Percentiles rank a stretch among this genome's conserved stretches.
phyloP scores from a whole-genome alignment of 2,797 vertebrate species.

The Sebastes iracundus region DNA sequence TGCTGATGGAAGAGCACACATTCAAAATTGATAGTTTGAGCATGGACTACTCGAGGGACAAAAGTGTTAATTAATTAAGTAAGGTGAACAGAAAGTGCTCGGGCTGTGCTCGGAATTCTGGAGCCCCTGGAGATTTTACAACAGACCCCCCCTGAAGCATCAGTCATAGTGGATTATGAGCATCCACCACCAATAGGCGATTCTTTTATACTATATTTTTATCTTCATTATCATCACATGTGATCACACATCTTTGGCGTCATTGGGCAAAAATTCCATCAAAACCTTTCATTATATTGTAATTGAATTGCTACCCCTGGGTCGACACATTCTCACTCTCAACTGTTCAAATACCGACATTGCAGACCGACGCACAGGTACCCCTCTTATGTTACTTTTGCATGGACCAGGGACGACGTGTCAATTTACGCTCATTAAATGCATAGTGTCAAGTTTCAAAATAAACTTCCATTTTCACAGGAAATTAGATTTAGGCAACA shows the following conservation, averaged over 20 bases:
- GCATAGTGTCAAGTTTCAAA: too few species aligned
- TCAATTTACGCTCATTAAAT: too few species aligned
- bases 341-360: too few species aligned
- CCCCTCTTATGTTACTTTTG: too few species aligned
- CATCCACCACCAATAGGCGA: background rate
- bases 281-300: background rate
- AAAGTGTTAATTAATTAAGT: slow-evolving; percentile 71
- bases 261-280: background rate
- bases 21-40: slow-evolving; percentile 63
- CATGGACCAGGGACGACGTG: too few species aligned
- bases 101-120: slow-evolving; percentile 20
- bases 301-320: too few species aligned
- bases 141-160: slow-evolving; percentile 4
- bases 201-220: background rate
- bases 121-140: slow-evolving; percentile 12
- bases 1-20: slow-evolving; percentile 55
- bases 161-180: slow-evolving; percentile 25
- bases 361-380: too few species aligned
- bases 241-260: background rate
- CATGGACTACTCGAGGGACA: slow-evolving; percentile 54
- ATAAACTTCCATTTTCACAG: too few species aligned
- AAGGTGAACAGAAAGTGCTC: slow-evolving; percentile 44
- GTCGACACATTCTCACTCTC: too few species aligned
- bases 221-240: background rate
- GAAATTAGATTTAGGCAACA: too few species aligned